Conservation (phyloP, 2,113 vertebrate genomes). For the Bambusicola thoracicus region DNA sequence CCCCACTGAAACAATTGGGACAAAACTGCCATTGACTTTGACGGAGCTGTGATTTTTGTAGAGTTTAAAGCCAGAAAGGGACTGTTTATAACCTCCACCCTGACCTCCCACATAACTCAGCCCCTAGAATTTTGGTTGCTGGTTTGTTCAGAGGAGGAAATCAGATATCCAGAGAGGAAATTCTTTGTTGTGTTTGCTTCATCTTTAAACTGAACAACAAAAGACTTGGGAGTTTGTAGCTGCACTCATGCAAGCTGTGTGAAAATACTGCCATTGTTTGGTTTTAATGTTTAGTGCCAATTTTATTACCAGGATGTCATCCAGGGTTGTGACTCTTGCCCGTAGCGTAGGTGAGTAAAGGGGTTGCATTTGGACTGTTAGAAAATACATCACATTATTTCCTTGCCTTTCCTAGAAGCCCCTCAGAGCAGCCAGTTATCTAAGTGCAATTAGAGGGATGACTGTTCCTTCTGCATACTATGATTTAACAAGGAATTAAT, state of each 20-base stretch:
- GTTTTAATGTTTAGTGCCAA: background rate
- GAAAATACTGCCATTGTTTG: constrained; percentile 27
- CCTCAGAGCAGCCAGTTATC: background rate
- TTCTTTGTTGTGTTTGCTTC: constrained; percentile 35
- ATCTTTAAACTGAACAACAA: background rate
- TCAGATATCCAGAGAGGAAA: constrained; percentile 26
- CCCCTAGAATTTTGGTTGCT: constrained; percentile 8
- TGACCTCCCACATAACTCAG: constrained; percentile 55
- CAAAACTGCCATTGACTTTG: constrained; percentile 57
- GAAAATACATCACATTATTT: background rate
- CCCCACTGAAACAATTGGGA: constrained; percentile 47
- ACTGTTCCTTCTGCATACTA: background rate
- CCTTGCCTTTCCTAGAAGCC: constrained; percentile 9
- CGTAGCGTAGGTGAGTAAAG: accelerated
- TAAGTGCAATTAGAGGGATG: background rate
- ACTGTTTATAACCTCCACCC: background rate
- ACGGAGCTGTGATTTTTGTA: constrained; percentile 35
- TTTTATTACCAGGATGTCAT: constrained; percentile 5
- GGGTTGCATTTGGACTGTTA: background rate
- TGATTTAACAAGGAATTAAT: constrained; percentile 35
- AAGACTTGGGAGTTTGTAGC: background rate
- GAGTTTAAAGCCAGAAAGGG: constrained; percentile 28
- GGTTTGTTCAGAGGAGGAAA: constrained; percentile 16
- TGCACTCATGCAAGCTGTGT: background rate
- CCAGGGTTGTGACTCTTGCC: constrained; percentile 11